Percentiles rank a stretch among this genome's conserved stretches.
Evolutionary conservation across 1,140 invertebrate genomes (phyloP).

Genomic region (Brachionus paranguensis): DNA sequence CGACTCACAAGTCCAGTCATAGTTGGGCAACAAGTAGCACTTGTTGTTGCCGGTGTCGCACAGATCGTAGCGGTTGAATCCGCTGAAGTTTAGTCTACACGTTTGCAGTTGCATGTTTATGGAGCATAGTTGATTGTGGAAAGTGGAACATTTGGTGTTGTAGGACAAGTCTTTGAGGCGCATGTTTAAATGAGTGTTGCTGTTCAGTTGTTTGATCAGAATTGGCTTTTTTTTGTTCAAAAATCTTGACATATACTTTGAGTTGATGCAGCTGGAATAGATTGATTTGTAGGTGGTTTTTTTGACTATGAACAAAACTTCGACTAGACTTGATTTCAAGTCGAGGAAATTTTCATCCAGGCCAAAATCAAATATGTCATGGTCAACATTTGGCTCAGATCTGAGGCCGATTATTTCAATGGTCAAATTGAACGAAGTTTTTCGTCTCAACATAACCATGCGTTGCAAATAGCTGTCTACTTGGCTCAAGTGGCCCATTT

Average conservation of each 20-base stretch:
- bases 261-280: neutral
- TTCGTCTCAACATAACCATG: neutral
- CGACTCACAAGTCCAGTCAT: neutral
- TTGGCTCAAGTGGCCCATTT: neutral
- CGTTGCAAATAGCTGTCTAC: neutral
- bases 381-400: neutral
- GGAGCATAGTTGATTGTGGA: neutral
- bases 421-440: neutral
- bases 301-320: neutral
- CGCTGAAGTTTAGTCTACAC: neutral
- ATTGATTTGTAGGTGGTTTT: neutral
- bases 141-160: neutral
- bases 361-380: neutral
- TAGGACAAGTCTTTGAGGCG: neutral
- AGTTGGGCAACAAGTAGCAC: neutral
- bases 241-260: neutral
- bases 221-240: conserved; percentile 14
- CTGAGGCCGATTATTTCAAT: neutral
- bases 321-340: neutral
- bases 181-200: neutral
- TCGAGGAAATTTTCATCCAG: neutral
- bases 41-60: neutral
- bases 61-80: neutral
- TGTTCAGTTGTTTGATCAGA: neutral
- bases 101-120: conserved; percentile 5